phyloP scores from a whole-genome alignment of 92 coral and sea anemone genomes.

The Zoanthus solanderi region DNA sequence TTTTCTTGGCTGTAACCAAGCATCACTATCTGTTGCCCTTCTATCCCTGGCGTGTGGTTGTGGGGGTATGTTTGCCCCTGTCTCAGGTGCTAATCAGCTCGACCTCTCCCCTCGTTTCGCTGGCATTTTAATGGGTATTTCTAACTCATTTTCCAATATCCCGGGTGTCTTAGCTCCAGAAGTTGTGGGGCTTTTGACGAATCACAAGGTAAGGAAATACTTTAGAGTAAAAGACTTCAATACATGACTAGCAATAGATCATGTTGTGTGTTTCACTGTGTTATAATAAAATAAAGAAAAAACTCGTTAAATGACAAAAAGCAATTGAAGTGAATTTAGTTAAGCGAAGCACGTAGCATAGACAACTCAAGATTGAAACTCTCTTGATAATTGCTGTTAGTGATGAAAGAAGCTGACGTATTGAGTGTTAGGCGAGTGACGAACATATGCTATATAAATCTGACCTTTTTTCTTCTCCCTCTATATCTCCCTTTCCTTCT shows the following conservation, averaged over 20 bases:
- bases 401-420: no score
- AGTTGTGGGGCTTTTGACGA: conserved; percentile 61
- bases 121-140: conserved; percentile 62
- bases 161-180: conserved; percentile 68
- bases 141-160: conserved; percentile 46
- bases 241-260: background rate
- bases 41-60: conserved; percentile 64
- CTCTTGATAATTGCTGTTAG: no score
- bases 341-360: no score
- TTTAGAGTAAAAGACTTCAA: background rate
- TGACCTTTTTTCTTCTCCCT: no score
- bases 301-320: no score
- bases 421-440: no score
- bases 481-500: no score
- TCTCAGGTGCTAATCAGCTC: conserved; percentile 50
- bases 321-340: no score
- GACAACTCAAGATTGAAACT: no score
- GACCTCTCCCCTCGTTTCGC: conserved; percentile 73
- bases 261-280: background rate
- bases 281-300: no score
- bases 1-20: conserved; percentile 58
- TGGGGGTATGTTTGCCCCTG: conserved; percentile 59
- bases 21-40: conserved; percentile 47
- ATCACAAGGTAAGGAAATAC: conserved; percentile 57
- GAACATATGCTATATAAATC: no score